phyloP scores from a whole-genome alignment of 2,888 invertebrate genomes.

The Chironomus riparius region DNA sequence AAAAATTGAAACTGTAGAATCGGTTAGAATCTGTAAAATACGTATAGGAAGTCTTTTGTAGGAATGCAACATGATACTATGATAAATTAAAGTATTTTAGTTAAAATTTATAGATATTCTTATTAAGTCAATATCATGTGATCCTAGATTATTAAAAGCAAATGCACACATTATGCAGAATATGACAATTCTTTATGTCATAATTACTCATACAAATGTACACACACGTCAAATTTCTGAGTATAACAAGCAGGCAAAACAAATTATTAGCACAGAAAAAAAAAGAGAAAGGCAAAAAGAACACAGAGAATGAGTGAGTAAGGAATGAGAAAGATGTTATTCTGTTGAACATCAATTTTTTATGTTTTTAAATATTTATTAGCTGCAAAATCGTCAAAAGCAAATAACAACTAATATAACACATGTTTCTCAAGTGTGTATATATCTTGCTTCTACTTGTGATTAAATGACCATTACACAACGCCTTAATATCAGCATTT shows the following conservation, averaged over 20 bases:
- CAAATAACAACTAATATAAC: slow-evolving; percentile 3
- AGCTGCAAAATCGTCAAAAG: slow-evolving; percentile 7
- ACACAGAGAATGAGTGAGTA: background rate
- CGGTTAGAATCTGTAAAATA: no score
- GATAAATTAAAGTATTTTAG: no score
- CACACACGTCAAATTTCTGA: no score
- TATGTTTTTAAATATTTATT: background rate
- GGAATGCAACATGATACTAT: no score
- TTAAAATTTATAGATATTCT: no score
- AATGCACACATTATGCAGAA: no score
- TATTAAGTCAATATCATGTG: no score
- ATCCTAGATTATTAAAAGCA: no score
- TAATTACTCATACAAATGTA: no score
- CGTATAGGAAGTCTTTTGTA: no score
- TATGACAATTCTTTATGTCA: no score
- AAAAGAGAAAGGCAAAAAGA: background rate
- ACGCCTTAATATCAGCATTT: background rate
- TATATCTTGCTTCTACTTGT: background rate
- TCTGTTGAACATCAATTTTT: slow-evolving; percentile 8
- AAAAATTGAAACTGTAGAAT: no score
- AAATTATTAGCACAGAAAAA: background rate
- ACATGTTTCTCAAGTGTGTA: background rate
- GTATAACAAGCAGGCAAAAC: background rate
- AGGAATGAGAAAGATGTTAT: background rate
- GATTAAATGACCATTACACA: slow-evolving; percentile 6